Base-by-base conservation (phyloP, 2,797 vertebrate genomes). In the Fundulus diaphanus region DNA sequence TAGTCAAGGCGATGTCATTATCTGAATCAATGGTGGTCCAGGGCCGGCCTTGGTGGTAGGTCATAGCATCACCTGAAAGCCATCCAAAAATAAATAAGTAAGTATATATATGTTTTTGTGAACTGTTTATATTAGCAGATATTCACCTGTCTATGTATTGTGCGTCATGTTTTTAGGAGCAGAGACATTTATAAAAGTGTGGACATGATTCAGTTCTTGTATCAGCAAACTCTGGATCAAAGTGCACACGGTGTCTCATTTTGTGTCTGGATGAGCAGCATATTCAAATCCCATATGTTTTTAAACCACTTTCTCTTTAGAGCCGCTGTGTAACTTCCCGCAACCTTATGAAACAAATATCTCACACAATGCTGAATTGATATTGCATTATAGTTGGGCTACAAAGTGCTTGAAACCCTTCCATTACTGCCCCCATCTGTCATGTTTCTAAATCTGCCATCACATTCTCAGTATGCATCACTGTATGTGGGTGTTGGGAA, bases 1-100 rank as follows among this genome's bases (percentile, higher is more conserved):
- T 98, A 71, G 96, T 95, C 54, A 98, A 94, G 2, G 97, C 95
- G 20, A 97, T 95, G 71, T 98, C 97, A 11, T 94, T 97, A 90
- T 98, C 97, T 42, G 93, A 93, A 91, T 97, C 97, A 48, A 96
- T 77, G 0, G 95, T 96, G 2, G 96, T 96, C 90, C 97, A 97
- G 72, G 95, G 94, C 79, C 94, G 95, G 68, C 94, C 97, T 1
- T 95, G 96, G 85, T 97, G 96, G 87, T 97, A 97, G 46, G 93
- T 95, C 92, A 97, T 95, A 1, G 96, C 97, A 57, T 97, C 97
- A 70, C 97, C 97, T 98, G 79, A 3, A 20, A 12, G 76, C 40
- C 77, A 74, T 78, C 68, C 69, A 72, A 46, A 77, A n/a, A n/a
- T n/a, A n/a, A n/a, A n/a, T n/a, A n/a, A n/a, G n/a, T n/a, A n/a